A percentile compares a stretch with the other conserved stretches of the same genome.
Evolutionary conservation across 2,797 vertebrate genomes (phyloP).

Genomic region (Chelon auratus): DNA sequence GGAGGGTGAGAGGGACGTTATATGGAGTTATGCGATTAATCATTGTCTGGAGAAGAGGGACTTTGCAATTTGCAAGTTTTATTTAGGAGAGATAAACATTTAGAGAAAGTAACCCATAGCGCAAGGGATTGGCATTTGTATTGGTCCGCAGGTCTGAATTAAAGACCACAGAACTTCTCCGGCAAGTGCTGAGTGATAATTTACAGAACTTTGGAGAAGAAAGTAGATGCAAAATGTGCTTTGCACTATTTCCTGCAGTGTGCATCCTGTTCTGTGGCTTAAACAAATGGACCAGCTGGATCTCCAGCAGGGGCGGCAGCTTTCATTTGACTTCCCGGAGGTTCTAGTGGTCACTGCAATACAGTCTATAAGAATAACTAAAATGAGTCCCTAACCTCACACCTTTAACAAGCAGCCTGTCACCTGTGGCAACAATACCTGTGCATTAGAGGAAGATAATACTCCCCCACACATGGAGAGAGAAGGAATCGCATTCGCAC

Average conservation of each 20-base stretch:
- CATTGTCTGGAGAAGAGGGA: constrained; percentile 44
- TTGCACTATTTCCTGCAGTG: constrained; percentile 21
- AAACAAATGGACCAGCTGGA: constrained; percentile 28
- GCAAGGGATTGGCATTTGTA: constrained; percentile 43
- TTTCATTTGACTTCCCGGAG: constrained; percentile 16
- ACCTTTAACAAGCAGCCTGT: constrained; percentile 52
- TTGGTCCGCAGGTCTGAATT: constrained; percentile 36
- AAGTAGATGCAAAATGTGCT: constrained; percentile 14
- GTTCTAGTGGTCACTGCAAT: constrained; percentile 7
- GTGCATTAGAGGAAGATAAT: constrained; percentile 37
- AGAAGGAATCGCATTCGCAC: not conserved
- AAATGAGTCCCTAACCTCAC: constrained; percentile 28
- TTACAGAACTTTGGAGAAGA: constrained; percentile 31
- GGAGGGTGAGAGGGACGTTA: no score
- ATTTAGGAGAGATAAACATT: constrained; percentile 25
- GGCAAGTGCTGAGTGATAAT: constrained; percentile 44
- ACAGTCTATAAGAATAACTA: constrained; percentile 37
- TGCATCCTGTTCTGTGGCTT: constrained; percentile 38
- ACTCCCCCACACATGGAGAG: not conserved
- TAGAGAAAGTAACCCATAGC: constrained; percentile 43
- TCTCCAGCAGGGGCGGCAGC: constrained; percentile 5
- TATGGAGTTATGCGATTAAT: constrained; percentile 66
- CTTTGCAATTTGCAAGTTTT: not conserved
- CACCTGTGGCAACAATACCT: constrained; percentile 36
- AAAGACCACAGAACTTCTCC: constrained; percentile 39